phyloP scores from a whole-genome alignment of 2,888 invertebrate species.

The Thelaira solivaga region DNA sequence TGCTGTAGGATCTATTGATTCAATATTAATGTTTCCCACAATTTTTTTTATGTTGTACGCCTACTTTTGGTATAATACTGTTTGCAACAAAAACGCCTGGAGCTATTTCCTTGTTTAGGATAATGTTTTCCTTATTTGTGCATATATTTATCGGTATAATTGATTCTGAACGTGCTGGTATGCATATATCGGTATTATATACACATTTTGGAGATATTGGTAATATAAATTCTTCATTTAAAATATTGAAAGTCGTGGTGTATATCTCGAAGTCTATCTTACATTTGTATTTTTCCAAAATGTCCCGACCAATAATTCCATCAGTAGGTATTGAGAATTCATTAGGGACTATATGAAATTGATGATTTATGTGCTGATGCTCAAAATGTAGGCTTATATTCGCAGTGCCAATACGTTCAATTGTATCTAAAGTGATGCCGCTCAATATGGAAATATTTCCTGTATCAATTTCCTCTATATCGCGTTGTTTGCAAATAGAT shows the following conservation, averaged over 20 bases:
- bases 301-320: background rate
- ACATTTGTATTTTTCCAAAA: background rate
- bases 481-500: too few species aligned
- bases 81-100: background rate
- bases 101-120: background rate
- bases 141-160: background rate
- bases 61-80: too few species aligned
- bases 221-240: background rate
- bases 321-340: background rate
- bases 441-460: too few species aligned
- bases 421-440: background rate
- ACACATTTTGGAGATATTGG: background rate
- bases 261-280: too few species aligned
- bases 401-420: background rate
- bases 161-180: background rate
- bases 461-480: too few species aligned
- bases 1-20: background rate
- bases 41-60: background rate
- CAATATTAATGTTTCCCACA: background rate
- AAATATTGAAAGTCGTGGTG: background rate
- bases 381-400: too few species aligned
- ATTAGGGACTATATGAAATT: background rate
- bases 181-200: background rate
- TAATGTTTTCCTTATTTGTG: background rate
- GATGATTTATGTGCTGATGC: background rate